These are phyloP conservation scores for Naja naja DNA, from an alignment of 2,113 vertebrate species.

Conservation along the genomic window DNA sequence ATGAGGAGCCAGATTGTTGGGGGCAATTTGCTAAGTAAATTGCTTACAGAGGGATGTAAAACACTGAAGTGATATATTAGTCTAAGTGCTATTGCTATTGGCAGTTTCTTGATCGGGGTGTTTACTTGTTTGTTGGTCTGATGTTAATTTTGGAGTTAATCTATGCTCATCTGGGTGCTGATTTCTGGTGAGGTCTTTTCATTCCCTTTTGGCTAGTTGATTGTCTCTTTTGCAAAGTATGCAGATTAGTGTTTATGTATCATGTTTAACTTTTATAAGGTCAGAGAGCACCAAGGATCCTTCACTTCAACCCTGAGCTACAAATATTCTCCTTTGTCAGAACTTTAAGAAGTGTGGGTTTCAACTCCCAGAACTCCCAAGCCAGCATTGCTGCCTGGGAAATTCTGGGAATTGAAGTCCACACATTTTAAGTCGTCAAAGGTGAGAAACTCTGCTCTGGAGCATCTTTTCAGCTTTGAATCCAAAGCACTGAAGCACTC, in stretches of 20 bases:
- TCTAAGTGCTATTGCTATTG: not conserved
- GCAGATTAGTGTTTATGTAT: not conserved
- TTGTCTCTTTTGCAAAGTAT: not conserved
- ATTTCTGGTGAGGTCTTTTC: not conserved
- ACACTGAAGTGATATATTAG: no score
- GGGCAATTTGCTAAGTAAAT: no score
- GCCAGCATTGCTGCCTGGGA: no score
- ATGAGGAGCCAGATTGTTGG: no score
- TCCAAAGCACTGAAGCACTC: not conserved
- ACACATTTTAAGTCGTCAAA: not conserved
- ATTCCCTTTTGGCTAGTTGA: not conserved
- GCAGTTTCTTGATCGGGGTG: not conserved
- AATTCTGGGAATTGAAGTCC: not conserved
- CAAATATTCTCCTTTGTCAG: not conserved
- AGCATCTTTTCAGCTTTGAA: not conserved
- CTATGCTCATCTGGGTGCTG: not conserved
- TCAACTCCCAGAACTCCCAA: not conserved
- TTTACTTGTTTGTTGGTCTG: not conserved
- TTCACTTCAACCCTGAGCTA: not conserved
- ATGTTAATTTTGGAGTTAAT: not conserved
- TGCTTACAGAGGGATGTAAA: no score
- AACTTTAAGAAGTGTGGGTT: not conserved
- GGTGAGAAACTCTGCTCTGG: not conserved
- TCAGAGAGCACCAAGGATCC: not conserved
- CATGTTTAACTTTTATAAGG: not conserved